phyloP scores from a whole-genome alignment of 2,797 vertebrate species.

The Danio tinwini region DNA sequence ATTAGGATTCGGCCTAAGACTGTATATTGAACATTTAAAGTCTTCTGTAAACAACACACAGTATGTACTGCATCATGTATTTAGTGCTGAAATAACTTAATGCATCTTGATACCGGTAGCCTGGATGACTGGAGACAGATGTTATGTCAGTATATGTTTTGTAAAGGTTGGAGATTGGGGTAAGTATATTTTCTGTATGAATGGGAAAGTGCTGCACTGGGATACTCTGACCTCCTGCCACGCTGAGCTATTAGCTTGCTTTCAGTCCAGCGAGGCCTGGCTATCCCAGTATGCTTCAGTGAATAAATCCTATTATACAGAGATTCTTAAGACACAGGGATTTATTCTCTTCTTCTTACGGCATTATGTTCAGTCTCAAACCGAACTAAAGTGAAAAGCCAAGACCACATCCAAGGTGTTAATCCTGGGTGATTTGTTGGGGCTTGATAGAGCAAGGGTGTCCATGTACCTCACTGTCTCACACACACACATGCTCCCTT shows the following conservation, averaged over 20 bases:
- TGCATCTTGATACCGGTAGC: too few species aligned
- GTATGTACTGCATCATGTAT: too few species aligned
- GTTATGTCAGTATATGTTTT: constrained; percentile 10
- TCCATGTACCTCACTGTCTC: neutral
- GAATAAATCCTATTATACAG: constrained; percentile 57
- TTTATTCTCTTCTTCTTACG: constrained; percentile 53
- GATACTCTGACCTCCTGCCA: constrained; percentile 41
- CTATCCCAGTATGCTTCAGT: constrained; percentile 50
- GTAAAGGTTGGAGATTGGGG: constrained; percentile 19
- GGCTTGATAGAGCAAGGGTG: constrained; percentile 37
- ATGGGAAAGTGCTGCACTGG: constrained; percentile 8
- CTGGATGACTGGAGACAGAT: neutral
- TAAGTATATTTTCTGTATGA: constrained; percentile 14
- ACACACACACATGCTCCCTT: neutral
- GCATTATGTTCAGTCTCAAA: constrained; percentile 49
- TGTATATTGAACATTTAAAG: neutral
- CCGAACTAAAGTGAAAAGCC: constrained; percentile 45
- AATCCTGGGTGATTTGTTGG: constrained; percentile 53
- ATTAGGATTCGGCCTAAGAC: too few species aligned
- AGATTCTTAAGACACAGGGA: constrained; percentile 53
- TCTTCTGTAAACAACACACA: neutral
- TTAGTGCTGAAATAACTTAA: neutral
- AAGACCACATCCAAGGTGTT: constrained; percentile 50
- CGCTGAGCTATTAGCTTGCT: constrained; percentile 48
- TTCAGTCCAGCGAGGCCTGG: constrained; percentile 39